Evolutionary conservation across 2,888 invertebrate species (phyloP).

Genomic region (Drosophila dives): DNA sequence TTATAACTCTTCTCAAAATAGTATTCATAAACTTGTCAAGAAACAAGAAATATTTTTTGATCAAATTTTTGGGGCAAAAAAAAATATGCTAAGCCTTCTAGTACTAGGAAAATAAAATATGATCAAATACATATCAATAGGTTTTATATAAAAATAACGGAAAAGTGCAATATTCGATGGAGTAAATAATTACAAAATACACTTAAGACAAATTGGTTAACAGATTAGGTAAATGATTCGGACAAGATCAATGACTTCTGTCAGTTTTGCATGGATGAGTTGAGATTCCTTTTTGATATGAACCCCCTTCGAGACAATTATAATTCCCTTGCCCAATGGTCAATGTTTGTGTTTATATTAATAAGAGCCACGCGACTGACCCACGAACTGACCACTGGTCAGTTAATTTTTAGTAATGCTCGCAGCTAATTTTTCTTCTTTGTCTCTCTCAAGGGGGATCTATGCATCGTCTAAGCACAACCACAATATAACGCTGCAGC

Average conservation of each 20-base stretch:
- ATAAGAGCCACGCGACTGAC: constrained; percentile 75
- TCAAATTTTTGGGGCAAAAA: too few species aligned
- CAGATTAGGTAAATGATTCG: not conserved
- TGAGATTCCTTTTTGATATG: constrained; percentile 17
- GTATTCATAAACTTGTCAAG: constrained; percentile 1
- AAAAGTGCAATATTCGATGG: not conserved
- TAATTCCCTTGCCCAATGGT: constrained; percentile 46
- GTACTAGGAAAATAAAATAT: too few species aligned
- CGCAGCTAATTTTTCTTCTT: not conserved
- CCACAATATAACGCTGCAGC: constrained; percentile 39
- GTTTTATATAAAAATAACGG: not conserved
- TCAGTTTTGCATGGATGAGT: constrained; percentile 20
- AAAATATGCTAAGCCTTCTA: too few species aligned
- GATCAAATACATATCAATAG: not conserved
- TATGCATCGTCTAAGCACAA: constrained; percentile 25
- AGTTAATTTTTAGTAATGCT: constrained; percentile 49
- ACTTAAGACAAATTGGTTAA: not conserved
- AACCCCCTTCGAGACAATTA: constrained; percentile 28
- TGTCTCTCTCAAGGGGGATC: constrained; percentile 18
- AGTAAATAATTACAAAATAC: not conserved
- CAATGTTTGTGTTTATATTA: constrained; percentile 76
- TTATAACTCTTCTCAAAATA: constrained; percentile 27
- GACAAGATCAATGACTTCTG: constrained; percentile 49
- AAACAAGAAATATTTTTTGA: not conserved
- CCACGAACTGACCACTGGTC: constrained; percentile 73